These are phyloP conservation scores for Dolichoris vasculosae DNA, from an alignment of 1,140 invertebrate species.

Conservation along the genomic window DNA sequence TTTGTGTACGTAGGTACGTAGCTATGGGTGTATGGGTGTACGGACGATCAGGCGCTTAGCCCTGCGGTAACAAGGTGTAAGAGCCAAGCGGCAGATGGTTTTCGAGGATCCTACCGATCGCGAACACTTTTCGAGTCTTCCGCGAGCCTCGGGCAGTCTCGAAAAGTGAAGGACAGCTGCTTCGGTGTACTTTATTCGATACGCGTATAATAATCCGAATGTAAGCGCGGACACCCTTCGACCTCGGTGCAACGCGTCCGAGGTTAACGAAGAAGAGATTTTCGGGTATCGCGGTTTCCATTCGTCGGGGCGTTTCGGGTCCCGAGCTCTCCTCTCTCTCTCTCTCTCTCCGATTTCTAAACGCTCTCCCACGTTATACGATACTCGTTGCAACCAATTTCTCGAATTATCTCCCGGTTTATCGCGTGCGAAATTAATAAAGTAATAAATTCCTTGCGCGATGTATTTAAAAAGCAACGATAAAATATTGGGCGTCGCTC, in stretches of 20 bases:
- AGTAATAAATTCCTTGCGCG: too few species aligned
- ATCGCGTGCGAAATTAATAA: too few species aligned
- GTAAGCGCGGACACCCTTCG: slow-evolving; percentile 8
- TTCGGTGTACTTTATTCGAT: not conserved
- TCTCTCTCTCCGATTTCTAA: not conserved
- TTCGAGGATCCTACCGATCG: slow-evolving; percentile 12
- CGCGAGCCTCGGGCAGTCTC: slow-evolving; percentile 49
- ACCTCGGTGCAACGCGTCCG: slow-evolving; percentile 26
- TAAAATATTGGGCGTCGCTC: too few species aligned
- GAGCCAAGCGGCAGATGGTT: slow-evolving; percentile 36
- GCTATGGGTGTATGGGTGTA: not conserved
- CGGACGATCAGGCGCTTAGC: not conserved
- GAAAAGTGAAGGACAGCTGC: slow-evolving; percentile 62
- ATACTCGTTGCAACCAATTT: not conserved
- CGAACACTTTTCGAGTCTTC: slow-evolving; percentile 23
- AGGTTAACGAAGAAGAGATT: slow-evolving; percentile 4
- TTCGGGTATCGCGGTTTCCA: not conserved
- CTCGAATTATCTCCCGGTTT: too few species aligned
- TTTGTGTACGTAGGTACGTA: too few species aligned
- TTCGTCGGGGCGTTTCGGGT: not conserved
- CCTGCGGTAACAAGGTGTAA: slow-evolving; percentile 27
- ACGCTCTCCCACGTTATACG: not conserved
- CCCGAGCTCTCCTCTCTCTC: too few species aligned
- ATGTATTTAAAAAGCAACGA: too few species aligned
- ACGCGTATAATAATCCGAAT: not conserved